Evolutionary conservation across 2,797 vertebrate genomes (phyloP).

Genomic region (Ctenopoma multispine): DNA sequence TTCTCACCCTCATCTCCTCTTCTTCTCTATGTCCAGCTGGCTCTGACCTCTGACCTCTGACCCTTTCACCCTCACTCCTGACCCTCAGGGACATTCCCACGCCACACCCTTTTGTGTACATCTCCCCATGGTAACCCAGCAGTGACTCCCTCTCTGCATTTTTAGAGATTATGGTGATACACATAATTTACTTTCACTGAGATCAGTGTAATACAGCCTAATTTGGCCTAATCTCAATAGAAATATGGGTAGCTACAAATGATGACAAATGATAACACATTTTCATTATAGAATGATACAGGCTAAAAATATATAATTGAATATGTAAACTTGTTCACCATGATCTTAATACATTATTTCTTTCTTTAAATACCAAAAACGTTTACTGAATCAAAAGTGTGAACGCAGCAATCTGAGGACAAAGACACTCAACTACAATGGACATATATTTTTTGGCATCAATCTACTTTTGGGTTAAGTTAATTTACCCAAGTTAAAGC

Average conservation of each 20-base stretch:
- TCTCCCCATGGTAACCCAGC: constrained; percentile 75
- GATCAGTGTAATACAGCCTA: constrained; percentile 67
- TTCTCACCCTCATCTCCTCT: constrained; percentile 85
- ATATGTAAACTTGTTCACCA: not conserved
- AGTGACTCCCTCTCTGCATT: constrained; percentile 79
- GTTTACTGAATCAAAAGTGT: not conserved
- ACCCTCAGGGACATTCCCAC: constrained; percentile 86
- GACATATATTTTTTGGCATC: not conserved
- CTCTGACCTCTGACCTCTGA: constrained; percentile 84
- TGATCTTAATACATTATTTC: not conserved
- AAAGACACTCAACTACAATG: not conserved
- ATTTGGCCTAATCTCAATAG: constrained; percentile 64
- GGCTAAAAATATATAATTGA: not conserved
- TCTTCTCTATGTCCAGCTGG: constrained; percentile 87
- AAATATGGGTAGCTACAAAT: constrained; percentile 18
- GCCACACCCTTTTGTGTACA: constrained; percentile 87
- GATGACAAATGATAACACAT: not conserved
- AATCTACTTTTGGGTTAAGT: not conserved
- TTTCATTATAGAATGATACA: not conserved
- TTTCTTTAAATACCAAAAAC: not conserved
- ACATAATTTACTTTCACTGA: constrained; percentile 59
- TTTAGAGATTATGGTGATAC: constrained; percentile 60
- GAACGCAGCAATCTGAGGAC: not conserved
- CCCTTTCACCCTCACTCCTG: constrained; percentile 85
- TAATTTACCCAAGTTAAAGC: constrained; percentile 2